Evolutionary conservation across 2,113 vertebrate species (phyloP).

Genomic region (Zosterops hypoxanthus): DNA sequence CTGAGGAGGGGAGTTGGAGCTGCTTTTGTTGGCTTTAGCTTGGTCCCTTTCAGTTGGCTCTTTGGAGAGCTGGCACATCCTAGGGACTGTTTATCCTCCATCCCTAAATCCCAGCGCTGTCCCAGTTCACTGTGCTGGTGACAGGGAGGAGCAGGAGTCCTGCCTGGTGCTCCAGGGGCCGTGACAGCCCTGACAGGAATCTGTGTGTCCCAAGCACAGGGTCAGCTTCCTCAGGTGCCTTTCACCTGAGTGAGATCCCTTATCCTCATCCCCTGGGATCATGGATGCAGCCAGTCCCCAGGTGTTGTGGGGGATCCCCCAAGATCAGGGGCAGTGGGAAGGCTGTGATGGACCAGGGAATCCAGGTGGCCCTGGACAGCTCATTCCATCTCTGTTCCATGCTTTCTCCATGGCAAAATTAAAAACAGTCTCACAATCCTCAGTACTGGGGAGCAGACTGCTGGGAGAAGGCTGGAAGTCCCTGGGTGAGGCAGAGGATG

Average conservation of each 20-base stretch:
- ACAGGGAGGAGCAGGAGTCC: neutral
- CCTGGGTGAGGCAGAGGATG: neutral
- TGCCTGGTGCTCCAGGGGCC: neutral
- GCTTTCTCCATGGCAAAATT: neutral
- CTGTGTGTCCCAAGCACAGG: neutral
- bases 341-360: neutral
- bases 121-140: fast-evolving
- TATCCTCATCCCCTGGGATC: fast-evolving
- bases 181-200: neutral
- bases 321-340: neutral
- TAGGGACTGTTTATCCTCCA: neutral
- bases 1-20: neutral
- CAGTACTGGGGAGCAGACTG: fast-evolving
- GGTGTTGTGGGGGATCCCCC: neutral
- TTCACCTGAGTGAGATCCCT: fast-evolving
- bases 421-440: neutral
- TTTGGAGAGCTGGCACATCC: neutral
- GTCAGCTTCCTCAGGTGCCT: fast-evolving
- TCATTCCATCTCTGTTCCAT: neutral
- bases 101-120: neutral
- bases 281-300: fast-evolving
- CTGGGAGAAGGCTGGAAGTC: neutral
- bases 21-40: neutral
- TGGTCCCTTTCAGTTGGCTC: neutral
- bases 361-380: neutral